Conservation (phyloP, 2,888 invertebrate species). For the Calameuta filiformis region DNA sequence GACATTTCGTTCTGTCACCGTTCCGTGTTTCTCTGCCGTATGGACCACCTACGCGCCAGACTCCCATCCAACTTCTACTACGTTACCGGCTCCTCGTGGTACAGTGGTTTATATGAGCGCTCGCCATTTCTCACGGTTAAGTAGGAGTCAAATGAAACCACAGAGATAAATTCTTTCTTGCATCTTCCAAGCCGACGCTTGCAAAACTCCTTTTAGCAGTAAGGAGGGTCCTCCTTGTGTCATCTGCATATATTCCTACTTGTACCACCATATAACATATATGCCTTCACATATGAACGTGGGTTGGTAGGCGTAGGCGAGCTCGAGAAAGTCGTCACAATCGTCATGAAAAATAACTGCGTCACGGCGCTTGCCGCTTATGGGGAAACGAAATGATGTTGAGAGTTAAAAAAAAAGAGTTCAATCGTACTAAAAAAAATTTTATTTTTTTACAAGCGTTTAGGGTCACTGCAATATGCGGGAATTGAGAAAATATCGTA, state of each 20-base stretch:
- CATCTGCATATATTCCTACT: background rate
- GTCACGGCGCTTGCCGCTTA: background rate
- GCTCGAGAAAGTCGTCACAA: background rate
- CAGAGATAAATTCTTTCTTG: background rate
- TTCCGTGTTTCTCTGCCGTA: conserved; percentile 51
- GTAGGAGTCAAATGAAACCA: conserved; percentile 52
- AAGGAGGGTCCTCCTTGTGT: background rate
- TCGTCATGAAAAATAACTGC: background rate
- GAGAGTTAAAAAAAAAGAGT: background rate
- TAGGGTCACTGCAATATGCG: background rate
- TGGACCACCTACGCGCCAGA: conserved; percentile 60
- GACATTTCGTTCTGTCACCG: conserved; percentile 65
- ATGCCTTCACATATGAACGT: background rate
- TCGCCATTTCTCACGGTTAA: conserved; percentile 54
- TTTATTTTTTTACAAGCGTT: background rate
- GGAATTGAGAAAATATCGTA: background rate
- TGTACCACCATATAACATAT: background rate
- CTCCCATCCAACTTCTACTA: conserved; percentile 34
- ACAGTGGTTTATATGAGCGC: conserved; percentile 54
- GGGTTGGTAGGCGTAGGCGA: background rate
- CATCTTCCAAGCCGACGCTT: background rate
- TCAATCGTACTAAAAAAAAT: background rate
- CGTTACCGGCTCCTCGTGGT: conserved; percentile 21
- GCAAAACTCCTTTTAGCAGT: background rate
- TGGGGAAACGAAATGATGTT: background rate